Conservation (phyloP, 2,113 vertebrate species). For the Dipodomys spectabilis region DNA sequence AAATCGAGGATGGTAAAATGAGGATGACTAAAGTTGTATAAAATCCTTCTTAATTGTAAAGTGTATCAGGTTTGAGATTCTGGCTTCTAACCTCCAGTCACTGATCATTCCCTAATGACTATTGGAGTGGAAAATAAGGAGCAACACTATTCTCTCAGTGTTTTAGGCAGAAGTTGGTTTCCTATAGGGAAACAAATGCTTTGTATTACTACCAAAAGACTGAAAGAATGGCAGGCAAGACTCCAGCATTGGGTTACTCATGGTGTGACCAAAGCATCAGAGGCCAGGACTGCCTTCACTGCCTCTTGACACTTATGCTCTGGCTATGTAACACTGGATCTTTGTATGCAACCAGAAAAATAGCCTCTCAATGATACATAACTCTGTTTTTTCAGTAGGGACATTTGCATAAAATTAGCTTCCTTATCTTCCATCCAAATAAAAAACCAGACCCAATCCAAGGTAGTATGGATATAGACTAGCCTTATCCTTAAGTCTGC, state of each 20-base stretch:
- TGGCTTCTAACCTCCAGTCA: neutral
- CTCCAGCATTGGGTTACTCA: rapidly evolving
- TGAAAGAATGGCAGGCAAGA: neutral
- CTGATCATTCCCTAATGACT: neutral
- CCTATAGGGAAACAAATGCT: neutral
- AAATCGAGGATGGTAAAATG: neutral
- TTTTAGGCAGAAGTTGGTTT: neutral
- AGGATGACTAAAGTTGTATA: neutral
- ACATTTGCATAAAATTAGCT: neutral
- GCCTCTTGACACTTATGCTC: too few relatives aligned
- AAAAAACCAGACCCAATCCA: too few relatives aligned
- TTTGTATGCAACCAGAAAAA: neutral
- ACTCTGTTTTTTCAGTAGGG: neutral
- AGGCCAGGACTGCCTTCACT: neutral
- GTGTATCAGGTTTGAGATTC: neutral
- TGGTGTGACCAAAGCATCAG: neutral
- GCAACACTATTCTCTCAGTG: neutral
- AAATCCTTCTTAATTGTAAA: neutral
- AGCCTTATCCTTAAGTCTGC: neutral
- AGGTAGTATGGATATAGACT: too few relatives aligned
- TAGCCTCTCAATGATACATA: neutral
- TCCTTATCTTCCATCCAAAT: neutral
- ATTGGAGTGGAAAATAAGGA: neutral
- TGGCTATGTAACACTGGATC: neutral
- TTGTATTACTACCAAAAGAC: neutral